phyloP scores from a whole-genome alignment of 2,888 invertebrate genomes.

The Aporophyla nigra region DNA sequence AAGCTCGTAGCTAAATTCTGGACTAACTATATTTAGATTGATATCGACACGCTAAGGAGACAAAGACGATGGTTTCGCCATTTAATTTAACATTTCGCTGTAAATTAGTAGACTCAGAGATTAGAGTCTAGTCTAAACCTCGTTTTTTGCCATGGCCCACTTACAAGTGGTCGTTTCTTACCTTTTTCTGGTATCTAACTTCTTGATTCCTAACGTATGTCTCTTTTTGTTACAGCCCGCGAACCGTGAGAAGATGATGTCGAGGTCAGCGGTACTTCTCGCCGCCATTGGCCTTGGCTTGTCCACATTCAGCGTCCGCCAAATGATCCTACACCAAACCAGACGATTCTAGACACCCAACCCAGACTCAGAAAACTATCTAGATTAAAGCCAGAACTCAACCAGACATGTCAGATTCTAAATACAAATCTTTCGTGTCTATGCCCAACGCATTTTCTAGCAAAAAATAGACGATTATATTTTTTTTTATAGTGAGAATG shows the following conservation, averaged over 20 bases:
- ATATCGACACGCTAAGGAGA: too few relatives aligned
- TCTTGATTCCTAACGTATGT: conserved; percentile 28
- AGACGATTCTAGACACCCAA: conserved; percentile 80
- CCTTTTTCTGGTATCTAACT: background rate
- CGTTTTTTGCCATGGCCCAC: background rate
- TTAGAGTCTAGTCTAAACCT: too few relatives aligned
- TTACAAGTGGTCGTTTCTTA: background rate
- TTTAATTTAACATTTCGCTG: too few relatives aligned
- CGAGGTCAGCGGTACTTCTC: conserved; percentile 90
- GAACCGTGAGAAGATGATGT: conserved; percentile 90
- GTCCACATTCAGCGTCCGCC: conserved; percentile 92
- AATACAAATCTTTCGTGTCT: conserved; percentile 41
- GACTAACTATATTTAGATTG: too few relatives aligned
- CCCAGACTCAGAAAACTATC: conserved; percentile 28
- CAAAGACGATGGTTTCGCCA: too few relatives aligned
- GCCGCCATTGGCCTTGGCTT: conserved; percentile 91
- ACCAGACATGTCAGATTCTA: conserved; percentile 49
- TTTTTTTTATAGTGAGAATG: conserved; percentile 46
- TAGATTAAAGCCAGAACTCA: conserved; percentile 51
- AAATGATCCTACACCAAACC: conserved; percentile 89
- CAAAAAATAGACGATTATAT: conserved; percentile 46
- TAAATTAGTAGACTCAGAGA: background rate
- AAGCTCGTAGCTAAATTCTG: too few relatives aligned
- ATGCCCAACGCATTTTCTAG: conserved; percentile 47
- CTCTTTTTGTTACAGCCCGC: conserved; percentile 82